Evolutionary conservation across 2,797 vertebrate genomes (phyloP), one percentile per base, ranked within the genome.

Genomic region (Australoheros facetus): DNA sequence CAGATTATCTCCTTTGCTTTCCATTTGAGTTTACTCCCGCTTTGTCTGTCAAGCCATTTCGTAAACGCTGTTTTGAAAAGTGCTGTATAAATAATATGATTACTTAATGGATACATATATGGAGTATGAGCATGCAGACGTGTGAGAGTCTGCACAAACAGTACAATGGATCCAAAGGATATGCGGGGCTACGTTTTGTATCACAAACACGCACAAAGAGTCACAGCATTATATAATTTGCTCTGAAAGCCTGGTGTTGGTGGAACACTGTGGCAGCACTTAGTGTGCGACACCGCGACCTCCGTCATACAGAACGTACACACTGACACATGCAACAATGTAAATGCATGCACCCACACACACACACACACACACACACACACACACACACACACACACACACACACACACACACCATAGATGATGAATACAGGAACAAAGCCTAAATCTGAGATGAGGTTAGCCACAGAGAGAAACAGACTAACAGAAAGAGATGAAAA

Each of bases 181-280:
- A 2, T n/a, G 30, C 12, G 78, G 71, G 28, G 69, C 56, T 81
- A 62, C 11, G 13, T 71, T 75, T 39, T 73, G 19, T 30, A 30
- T 48, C 28, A 70, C 51, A 59, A 39, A 59, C 60, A 72, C 45
- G 42, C 23, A 66, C 60, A 26, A 32, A 57, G 28, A 59, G 34
- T 59, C 70, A 17, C 32, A 26, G 21, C 62, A 28, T 85, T 82
- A 78, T 56, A 21, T 74, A 76, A 81, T 81, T 79, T 54, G 56
- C 56, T 79, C 75, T 85, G 42, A 88, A 86, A 86, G 86, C 76
- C 69, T 54, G 71, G 13, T 66, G 78, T 54, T 71, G 80, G 45
- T 69, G 53, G 56, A 78, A 79, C 73, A 75, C 5, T 10, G 81
- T 17, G 51, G 57, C 75, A 59, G 77, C 79, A 69, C 77, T 82